Percentiles rank a stretch among this genome's conserved stretches.
These are phyloP conservation scores for Zonitis immaculata DNA, from an alignment of 2,888 invertebrate genomes.

Conservation along the genomic window DNA sequence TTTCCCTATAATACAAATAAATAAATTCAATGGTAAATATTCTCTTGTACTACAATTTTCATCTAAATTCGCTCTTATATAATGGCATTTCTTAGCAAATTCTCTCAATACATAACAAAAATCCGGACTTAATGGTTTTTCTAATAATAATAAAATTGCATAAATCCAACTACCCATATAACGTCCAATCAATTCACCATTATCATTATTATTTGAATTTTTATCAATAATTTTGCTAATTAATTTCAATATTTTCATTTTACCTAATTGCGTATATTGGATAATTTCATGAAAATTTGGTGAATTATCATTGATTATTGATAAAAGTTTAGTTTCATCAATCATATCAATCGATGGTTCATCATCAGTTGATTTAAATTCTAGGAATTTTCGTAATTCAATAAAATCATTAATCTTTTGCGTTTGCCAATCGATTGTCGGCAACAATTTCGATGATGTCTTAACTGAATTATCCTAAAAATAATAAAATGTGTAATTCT, in stretches of 20 bases:
- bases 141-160: constrained; percentile 55
- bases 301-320: constrained; percentile 21
- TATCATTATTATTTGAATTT: constrained; percentile 18
- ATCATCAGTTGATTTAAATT: constrained; percentile 13
- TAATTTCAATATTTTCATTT: constrained; percentile 34
- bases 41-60: constrained; percentile 43
- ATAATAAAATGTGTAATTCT: no score
- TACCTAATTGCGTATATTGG: constrained; percentile 30
- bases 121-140: constrained; percentile 59
- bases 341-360: constrained; percentile 21
- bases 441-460: constrained; percentile 46
- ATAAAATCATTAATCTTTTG: constrained; percentile 65
- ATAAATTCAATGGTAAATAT: constrained; percentile 60
- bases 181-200: constrained; percentile 45
- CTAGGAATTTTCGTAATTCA: constrained; percentile 49
- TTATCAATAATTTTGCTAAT: constrained; percentile 30
- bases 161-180: constrained; percentile 60
- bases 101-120: constrained; percentile 55
- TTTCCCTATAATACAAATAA: constrained; percentile 68
- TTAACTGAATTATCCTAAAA: constrained; percentile 27
- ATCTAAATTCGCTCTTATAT: constrained; percentile 37
- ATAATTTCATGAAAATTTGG: constrained; percentile 34
- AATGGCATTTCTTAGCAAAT: constrained; percentile 54
- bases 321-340: constrained; percentile 23
- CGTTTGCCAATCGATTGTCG: constrained; percentile 62